Conservation (phyloP, 2,797 vertebrate species). For the Tamandua tetradactyla region DNA sequence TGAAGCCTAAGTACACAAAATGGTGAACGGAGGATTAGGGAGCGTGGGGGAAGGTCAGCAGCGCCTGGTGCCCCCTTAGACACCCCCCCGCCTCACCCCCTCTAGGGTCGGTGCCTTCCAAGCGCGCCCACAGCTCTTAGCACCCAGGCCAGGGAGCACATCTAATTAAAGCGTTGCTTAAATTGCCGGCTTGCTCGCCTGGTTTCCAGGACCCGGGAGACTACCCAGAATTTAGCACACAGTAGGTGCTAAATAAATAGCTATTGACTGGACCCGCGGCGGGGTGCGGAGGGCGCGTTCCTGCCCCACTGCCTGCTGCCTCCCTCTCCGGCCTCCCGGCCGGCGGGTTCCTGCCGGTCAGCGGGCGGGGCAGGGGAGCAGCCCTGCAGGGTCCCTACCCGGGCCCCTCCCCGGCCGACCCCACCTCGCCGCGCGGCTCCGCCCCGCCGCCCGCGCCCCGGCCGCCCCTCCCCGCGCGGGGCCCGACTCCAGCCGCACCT, state of each 20-base stretch:
- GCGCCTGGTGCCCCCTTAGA: background rate
- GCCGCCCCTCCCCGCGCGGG: slow-evolving; percentile 72
- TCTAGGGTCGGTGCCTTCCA: background rate
- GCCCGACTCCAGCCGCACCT: slow-evolving; percentile 68
- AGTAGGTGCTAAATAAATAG: background rate
- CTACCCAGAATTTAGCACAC: background rate
- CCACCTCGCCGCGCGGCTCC: slow-evolving; percentile 69
- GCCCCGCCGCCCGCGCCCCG: slow-evolving; percentile 64
- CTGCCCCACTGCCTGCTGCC: background rate
- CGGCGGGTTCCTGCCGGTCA: background rate
- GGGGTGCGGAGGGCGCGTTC: background rate
- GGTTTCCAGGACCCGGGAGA: background rate
- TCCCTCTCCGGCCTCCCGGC: background rate
- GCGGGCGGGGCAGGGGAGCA: background rate
- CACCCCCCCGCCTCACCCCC: background rate
- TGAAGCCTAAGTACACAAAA: background rate
- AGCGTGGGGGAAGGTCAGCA: background rate
- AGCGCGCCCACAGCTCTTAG: background rate
- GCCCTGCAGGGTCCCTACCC: background rate
- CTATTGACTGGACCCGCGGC: background rate
- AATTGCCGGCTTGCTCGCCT: background rate
- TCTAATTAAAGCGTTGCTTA: background rate
- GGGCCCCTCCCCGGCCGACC: slow-evolving; percentile 68
- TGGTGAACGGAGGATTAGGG: background rate
- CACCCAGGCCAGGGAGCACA: background rate